Percentiles rank a stretch among this genome's conserved stretches.
phyloP scores from a whole-genome alignment of 2,113 vertebrate species.

The Pithys albifrons region DNA sequence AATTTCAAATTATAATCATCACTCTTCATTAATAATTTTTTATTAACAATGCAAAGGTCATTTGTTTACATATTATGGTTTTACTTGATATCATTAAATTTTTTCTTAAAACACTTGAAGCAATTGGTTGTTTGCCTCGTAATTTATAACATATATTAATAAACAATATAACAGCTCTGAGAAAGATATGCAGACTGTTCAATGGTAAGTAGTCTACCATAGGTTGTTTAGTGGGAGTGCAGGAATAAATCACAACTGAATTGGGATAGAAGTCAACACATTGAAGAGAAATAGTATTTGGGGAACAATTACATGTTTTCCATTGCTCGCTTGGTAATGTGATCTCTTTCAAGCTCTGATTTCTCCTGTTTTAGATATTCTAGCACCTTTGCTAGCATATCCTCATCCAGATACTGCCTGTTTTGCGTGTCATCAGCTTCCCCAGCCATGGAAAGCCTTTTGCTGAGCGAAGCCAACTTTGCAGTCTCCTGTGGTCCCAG shows the following conservation, averaged over 20 bases:
- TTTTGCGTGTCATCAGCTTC: slow-evolving; percentile 64
- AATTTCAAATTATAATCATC: slow-evolving; percentile 72
- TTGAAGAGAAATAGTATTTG: slow-evolving; percentile 57
- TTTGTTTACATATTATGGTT: slow-evolving; percentile 55
- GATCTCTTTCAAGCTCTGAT: slow-evolving; percentile 80
- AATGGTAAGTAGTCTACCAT: slow-evolving; percentile 46
- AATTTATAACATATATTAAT: slow-evolving; percentile 74
- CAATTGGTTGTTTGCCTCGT: slow-evolving; percentile 64
- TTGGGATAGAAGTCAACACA: slow-evolving; percentile 71
- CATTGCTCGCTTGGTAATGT: slow-evolving; percentile 78
- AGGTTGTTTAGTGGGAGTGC: slow-evolving; percentile 52
- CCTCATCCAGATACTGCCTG: slow-evolving; percentile 82
- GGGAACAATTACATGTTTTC: slow-evolving; percentile 79
- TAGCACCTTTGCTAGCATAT: slow-evolving; percentile 86
- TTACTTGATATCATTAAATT: slow-evolving; percentile 64
- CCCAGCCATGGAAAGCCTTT: slow-evolving; percentile 68
- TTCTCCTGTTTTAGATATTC: slow-evolving; percentile 88
- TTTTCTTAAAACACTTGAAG: slow-evolving; percentile 76
- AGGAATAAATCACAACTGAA: slow-evolving; percentile 70
- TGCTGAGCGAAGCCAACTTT: slow-evolving; percentile 66
- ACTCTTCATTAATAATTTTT: slow-evolving; percentile 57
- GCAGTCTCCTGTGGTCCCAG: slow-evolving; percentile 76
- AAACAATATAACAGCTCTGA: slow-evolving; percentile 77
- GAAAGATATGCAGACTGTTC: slow-evolving; percentile 67
- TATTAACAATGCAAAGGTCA: slow-evolving; percentile 66